Base-by-base conservation (phyloP, 2,888 invertebrate genomes). In the Hyalella azteca region DNA sequence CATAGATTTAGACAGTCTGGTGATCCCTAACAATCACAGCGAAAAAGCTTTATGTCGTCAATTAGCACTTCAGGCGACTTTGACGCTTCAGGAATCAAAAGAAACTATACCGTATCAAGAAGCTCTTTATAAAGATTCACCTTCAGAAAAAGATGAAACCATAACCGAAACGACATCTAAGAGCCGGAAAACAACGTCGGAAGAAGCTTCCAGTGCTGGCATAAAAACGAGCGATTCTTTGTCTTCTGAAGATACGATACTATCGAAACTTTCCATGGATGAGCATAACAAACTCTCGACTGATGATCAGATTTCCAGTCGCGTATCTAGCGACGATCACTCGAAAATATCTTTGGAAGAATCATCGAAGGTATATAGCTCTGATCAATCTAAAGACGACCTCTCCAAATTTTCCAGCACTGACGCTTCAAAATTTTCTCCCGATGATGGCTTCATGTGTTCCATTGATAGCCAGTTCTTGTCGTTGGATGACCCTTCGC, bases 231-330 rank as follows among this genome's bases (percentile, higher is more conserved):
- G 79, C 54, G 82, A 82, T 59, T 82, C 82, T 9, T 15, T 82
- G 41, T 82, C 80, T 26, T 83, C 83, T 26, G 79, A 80, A 29
- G 83, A 83, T 29, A 83, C 83, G 19, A 79, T 81, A n/a, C 50
- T 81, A 26, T 81, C 81, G 3, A 76, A 73, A 36, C 40, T 29
- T 19, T 83, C 83, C 15, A 36, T 81, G 13, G 83, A 81, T 41
- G 83, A 83, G 4, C 80, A 80, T 15, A 66, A 48, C 15, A 78
- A 66, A 45, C 39, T 59, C n/a, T 40, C 48, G 22, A 66, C 40
- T 36, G 78, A 78, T 5, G 41, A 78, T 11, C 60, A 41, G 26
- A 40, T 41, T 4, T 59, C 54, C 36, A 48, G 60, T 60, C 76
- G 50, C 11, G n/a, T 49, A n/a, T 48, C n/a, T 54, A 41, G 76